A percentile compares a stretch with the other conserved stretches of the same genome.
These are phyloP conservation scores for Apamea anceps DNA, from an alignment of 2,888 invertebrate species.

Conservation along the genomic window DNA sequence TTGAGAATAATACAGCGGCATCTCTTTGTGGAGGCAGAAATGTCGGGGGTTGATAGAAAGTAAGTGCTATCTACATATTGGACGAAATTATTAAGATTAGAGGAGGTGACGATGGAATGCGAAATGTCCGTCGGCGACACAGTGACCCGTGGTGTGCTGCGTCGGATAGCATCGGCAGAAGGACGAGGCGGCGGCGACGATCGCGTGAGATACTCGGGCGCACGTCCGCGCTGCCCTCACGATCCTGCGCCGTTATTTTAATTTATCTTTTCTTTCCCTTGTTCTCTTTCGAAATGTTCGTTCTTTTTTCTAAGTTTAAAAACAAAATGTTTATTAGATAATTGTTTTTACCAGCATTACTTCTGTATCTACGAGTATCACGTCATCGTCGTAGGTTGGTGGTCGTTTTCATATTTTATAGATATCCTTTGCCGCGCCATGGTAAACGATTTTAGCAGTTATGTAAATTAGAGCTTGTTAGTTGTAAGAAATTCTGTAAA, in stretches of 20 bases:
- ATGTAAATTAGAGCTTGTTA: constrained; percentile 61
- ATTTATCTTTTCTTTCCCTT: constrained; percentile 72
- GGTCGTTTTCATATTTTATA: constrained; percentile 35
- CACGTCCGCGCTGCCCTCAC: constrained; percentile 80
- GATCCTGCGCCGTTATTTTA: constrained; percentile 75
- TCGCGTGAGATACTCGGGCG: constrained; percentile 84
- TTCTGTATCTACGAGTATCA: neutral
- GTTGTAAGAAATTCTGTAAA: constrained; percentile 54
- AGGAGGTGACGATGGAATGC: constrained; percentile 73
- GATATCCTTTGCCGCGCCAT: constrained; percentile 9
- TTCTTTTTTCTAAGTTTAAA: constrained; percentile 48
- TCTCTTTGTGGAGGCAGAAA: constrained; percentile 63
- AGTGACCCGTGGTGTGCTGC: constrained; percentile 75
- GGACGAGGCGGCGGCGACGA: constrained; percentile 75
- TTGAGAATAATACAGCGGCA: constrained; percentile 59
- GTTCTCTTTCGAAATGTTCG: constrained; percentile 58
- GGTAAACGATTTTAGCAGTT: constrained; percentile 52
- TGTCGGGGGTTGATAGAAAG: constrained; percentile 69
- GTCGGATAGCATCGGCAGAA: constrained; percentile 77
- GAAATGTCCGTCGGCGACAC: constrained; percentile 81
- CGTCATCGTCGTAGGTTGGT: neutral
- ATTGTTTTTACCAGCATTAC: neutral
- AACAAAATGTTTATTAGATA: neutral
- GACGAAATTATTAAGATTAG: constrained; percentile 75
- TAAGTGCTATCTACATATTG: constrained; percentile 72